Evolutionary conservation across 2,888 invertebrate genomes (phyloP).

Genomic region (Metopia argyrocephala): DNA sequence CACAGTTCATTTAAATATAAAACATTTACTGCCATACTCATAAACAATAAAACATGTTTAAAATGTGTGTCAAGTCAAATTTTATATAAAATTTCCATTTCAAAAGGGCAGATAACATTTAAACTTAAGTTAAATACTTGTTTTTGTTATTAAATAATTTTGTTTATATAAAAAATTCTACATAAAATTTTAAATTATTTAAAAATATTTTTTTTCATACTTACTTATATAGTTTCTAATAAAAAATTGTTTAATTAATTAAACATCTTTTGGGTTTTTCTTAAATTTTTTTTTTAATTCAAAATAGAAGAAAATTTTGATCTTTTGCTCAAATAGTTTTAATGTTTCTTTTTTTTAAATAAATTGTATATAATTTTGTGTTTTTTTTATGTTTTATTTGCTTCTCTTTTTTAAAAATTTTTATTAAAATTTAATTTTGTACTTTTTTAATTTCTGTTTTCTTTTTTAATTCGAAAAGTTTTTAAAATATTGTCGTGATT

Average conservation of each 20-base stretch:
- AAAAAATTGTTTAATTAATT: slow-evolving; percentile 43
- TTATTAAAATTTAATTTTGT: slow-evolving; percentile 57
- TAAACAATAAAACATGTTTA: too few relatives aligned
- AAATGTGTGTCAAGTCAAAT: too few relatives aligned
- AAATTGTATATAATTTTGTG: slow-evolving; percentile 24
- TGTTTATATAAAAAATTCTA: slow-evolving; percentile 37
- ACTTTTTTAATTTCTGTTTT: slow-evolving; percentile 31
- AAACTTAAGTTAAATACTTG: slow-evolving; percentile 47
- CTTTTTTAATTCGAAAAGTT: not conserved
- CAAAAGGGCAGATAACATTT: too few relatives aligned
- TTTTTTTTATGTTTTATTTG: slow-evolving; percentile 26
- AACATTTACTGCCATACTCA: too few relatives aligned
- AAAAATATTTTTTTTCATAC: slow-evolving; percentile 2
- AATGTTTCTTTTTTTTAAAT: not conserved
- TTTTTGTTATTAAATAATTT: not conserved
- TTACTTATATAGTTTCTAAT: not conserved
- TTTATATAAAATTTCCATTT: slow-evolving; percentile 52
- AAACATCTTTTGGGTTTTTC: not conserved
- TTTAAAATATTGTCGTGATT: slow-evolving; percentile 53
- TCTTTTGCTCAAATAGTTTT: slow-evolving; percentile 8
- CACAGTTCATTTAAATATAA: too few relatives aligned
- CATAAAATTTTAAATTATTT: slow-evolving; percentile 37
- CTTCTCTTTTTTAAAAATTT: too few relatives aligned
- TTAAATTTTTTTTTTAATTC: not conserved
- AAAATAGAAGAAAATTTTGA: slow-evolving; percentile 21